Base-by-base conservation (phyloP, 2,888 invertebrate genomes). In the Coelopa pilipes region DNA sequence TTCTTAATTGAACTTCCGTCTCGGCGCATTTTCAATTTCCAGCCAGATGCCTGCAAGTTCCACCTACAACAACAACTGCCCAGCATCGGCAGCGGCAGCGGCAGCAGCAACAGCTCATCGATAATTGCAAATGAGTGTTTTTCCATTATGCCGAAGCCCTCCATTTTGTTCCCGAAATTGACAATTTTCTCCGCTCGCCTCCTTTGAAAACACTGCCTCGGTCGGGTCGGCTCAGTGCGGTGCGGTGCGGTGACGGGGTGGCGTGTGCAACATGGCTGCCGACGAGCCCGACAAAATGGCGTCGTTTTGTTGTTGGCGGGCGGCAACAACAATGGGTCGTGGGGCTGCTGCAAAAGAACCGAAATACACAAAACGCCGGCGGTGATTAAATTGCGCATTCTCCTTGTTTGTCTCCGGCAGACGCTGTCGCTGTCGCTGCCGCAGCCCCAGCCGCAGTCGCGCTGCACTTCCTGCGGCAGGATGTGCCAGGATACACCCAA, bases 391-490 rank as follows among this genome's bases (percentile, higher is more conserved):
- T 34, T 34, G 34, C 34, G 34, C 34, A 34, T 34, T 34, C 34
- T 34, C 34, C 34, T 34, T 34, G 34, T 34, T 57, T 34, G 34
- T 34, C 34, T 34, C 34, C 34, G 34, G 34, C 34, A 66, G 21
- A 21, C 45, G 50, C 50, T 19, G 63, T 12, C 71, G 55, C 55
- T 63, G 34, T 12, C 15, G n/a, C n/a, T 60, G 17, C 21, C 21
- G 13, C 60, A 19, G 5, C 60, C 1, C 19, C 15, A 66, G 21
- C 50, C 45, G 50, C 50, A 17, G 63, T 12, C 71, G 55, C 55
- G 65, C 17, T 71, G 71, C 71, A 71, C 53, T 71, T 71, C 71
- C 71, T 71, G 65, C 46, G 45, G 47, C 63, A 65, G 53, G 70
- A 70, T 60, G 47, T 70, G 49, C 21, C 60, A 46, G 17, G 53